These are phyloP conservation scores for Corydoras sp. DNA, from an alignment of 2,113 vertebrate genomes.

Conservation along the genomic window DNA sequence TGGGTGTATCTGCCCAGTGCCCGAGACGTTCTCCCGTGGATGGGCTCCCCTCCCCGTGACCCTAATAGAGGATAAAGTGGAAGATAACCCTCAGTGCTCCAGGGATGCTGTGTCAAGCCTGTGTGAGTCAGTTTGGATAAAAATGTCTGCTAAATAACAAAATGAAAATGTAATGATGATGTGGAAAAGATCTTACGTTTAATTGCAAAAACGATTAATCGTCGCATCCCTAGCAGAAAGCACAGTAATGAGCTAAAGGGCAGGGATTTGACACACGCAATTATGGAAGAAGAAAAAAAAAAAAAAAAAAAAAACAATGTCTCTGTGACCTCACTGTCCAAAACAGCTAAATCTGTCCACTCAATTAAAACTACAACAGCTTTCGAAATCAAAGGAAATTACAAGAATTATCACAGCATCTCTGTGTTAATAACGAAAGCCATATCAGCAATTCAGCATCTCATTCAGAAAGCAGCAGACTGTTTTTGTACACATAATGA, in stretches of 20 bases:
- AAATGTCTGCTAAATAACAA: too few species aligned
- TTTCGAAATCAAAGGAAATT: slow-evolving; percentile 46
- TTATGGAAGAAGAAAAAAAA: not conserved
- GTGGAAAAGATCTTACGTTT: too few species aligned
- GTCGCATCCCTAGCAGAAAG: not conserved
- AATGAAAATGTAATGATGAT: too few species aligned
- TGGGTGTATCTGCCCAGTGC: too few species aligned
- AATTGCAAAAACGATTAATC: too few species aligned
- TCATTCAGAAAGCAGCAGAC: slow-evolving; percentile 34
- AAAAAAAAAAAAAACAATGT: not conserved
- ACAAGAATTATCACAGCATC: slow-evolving; percentile 46
- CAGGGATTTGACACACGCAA: slow-evolving; percentile 17
- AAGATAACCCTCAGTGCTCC: too few species aligned
- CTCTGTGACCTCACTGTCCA: slow-evolving; percentile 27
- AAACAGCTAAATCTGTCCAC: slow-evolving; percentile 36
- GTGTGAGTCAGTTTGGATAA: too few species aligned
- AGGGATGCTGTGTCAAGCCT: too few species aligned
- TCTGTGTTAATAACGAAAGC: slow-evolving; percentile 43
- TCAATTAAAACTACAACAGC: slow-evolving; percentile 46
- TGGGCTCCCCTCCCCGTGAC: too few species aligned
- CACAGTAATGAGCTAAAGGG: slow-evolving; percentile 17
- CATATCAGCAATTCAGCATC: slow-evolving; percentile 34
- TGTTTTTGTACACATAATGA: slow-evolving; percentile 37
- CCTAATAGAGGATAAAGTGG: too few species aligned
- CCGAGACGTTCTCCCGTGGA: too few species aligned